Evolutionary conservation across 1,140 invertebrate species (phyloP).

Genomic region (Trichogramma pretiosum): DNA sequence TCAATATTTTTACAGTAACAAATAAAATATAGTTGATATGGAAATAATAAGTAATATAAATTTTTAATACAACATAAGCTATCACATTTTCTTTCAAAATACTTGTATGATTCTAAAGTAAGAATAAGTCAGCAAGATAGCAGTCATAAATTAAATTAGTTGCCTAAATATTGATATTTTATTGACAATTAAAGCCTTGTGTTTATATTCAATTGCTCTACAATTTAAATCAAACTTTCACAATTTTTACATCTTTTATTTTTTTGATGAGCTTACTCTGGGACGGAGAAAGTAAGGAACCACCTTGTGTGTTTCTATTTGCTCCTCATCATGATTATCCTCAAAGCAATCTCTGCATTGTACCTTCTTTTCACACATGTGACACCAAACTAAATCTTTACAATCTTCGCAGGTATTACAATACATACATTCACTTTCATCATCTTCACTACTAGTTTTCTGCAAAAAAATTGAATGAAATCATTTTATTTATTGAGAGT

Average conservation of each 20-base stretch:
- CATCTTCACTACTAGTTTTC: neutral
- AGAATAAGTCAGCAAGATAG: neutral
- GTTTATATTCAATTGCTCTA: neutral
- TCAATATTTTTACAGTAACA: too few species aligned
- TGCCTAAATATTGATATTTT: neutral
- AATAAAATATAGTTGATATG: too few species aligned
- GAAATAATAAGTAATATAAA: too few species aligned
- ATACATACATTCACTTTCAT: neutral
- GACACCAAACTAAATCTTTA: slow-evolving; percentile 25
- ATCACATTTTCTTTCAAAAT: too few species aligned
- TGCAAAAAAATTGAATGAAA: neutral
- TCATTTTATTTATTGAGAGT: neutral
- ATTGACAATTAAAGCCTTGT: neutral
- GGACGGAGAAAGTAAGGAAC: slow-evolving; percentile 19
- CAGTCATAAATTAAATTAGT: neutral
- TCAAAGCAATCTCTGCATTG: slow-evolving; percentile 34
- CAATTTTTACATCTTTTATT: neutral
- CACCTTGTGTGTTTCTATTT: slow-evolving; percentile 29
- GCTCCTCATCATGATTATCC: slow-evolving; percentile 35
- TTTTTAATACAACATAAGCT: too few species aligned
- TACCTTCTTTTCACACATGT: slow-evolving; percentile 31
- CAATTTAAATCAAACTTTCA: neutral
- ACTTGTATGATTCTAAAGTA: neutral
- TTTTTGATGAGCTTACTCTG: neutral
- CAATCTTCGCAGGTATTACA: slow-evolving; percentile 29